These are phyloP conservation scores for Gastrophryne carolinensis DNA, from an alignment of 2,797 vertebrate species.

Conservation along the genomic window DNA sequence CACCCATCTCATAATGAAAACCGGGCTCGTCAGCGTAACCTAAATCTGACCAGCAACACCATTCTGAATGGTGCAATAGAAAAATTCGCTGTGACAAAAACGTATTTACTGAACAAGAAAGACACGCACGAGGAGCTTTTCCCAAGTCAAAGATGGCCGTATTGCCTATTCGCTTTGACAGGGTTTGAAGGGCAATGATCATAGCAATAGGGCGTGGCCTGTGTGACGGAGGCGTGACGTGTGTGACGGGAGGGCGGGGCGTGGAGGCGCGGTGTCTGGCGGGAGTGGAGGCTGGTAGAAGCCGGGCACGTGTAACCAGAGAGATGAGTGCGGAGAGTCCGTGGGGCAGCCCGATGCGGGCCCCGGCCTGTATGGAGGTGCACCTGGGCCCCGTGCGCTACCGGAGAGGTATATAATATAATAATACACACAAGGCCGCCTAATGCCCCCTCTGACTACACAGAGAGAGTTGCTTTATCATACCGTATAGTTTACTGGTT, in stretches of 20 bases:
- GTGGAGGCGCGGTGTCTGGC: neutral
- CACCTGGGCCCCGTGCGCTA: slow-evolving; percentile 84
- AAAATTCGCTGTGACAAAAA: too few species aligned
- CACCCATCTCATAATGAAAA: too few species aligned
- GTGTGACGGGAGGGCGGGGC: neutral
- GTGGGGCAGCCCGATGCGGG: slow-evolving; percentile 86
- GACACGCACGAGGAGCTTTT: neutral
- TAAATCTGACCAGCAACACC: too few species aligned
- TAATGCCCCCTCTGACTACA: neutral
- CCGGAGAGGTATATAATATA: slow-evolving; percentile 82
- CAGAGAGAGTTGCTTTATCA: too few species aligned
- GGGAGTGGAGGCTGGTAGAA: too few species aligned
- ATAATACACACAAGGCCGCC: too few species aligned
- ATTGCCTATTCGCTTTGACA: neutral
- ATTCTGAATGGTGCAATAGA: too few species aligned
- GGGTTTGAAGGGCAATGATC: neutral
- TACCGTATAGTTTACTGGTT: too few species aligned
- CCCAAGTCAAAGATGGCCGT: neutral
- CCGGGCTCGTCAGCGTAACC: too few species aligned
- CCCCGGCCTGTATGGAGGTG: slow-evolving; percentile 91
- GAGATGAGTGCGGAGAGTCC: slow-evolving; percentile 48
- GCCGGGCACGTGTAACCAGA: neutral
- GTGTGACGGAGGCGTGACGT: rapidly evolving
- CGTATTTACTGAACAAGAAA: too few species aligned
- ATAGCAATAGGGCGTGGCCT: neutral